Evolutionary conservation across 2,113 vertebrate genomes (phyloP).

Genomic region (Poeciliopsis prolifica): DNA sequence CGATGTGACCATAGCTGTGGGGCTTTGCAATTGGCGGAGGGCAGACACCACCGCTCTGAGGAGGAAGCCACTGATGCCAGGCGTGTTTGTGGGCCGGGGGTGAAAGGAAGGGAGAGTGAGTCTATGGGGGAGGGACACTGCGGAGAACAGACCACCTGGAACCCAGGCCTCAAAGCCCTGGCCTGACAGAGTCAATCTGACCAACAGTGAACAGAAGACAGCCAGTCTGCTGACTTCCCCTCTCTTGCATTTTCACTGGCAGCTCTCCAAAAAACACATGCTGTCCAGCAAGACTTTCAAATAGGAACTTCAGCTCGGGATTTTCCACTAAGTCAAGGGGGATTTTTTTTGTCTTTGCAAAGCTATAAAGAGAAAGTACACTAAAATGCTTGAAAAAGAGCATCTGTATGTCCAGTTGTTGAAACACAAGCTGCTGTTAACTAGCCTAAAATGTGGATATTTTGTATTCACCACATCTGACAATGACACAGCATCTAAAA

Average conservation of each 20-base stretch:
- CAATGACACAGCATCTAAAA: neutral
- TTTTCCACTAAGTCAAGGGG: constrained; percentile 74
- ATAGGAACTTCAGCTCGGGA: constrained; percentile 60
- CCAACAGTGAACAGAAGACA: constrained; percentile 75
- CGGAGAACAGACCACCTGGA: constrained; percentile 71
- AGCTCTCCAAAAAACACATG: constrained; percentile 73
- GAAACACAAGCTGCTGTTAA: neutral
- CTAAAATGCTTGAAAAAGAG: constrained; percentile 42
- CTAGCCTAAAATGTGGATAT: neutral
- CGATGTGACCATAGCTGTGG: constrained; percentile 60
- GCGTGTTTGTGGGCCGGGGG: constrained; percentile 54
- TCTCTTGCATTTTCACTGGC: constrained; percentile 75
- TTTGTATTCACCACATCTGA: neutral
- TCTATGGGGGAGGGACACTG: neutral
- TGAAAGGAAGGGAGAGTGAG: constrained; percentile 1
- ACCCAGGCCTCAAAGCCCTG: constrained; percentile 61
- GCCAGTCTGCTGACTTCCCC: constrained; percentile 73
- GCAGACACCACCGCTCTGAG: constrained; percentile 33
- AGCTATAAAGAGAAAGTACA: constrained; percentile 48
- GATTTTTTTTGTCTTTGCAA: constrained; percentile 33
- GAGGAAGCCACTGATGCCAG: constrained; percentile 55
- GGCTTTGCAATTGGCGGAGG: constrained; percentile 60
- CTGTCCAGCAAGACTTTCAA: constrained; percentile 69
- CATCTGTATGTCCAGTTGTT: neutral
- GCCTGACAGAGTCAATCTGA: constrained; percentile 69